Base-by-base conservation (phyloP, 1,140 invertebrate genomes). In the Grapholita molesta region DNA sequence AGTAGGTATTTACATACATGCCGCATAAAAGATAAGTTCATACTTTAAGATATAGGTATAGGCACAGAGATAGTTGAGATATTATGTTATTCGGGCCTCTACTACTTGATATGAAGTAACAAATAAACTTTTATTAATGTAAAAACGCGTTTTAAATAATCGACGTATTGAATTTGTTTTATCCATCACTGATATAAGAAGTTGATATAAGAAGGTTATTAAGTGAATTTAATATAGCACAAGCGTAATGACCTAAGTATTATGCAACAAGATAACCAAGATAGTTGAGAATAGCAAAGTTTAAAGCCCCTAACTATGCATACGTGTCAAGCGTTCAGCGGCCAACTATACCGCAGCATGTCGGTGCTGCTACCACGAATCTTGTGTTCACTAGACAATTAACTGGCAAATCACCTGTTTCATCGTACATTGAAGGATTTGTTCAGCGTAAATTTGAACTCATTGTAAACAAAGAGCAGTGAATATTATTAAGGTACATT, bases 301-400 rank as follows among this genome's bases (percentile, higher is more conserved):
- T 61, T 28, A 61, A 61, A 61, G 23, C n/a, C 25, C 12, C 25
- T 1, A 28, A 61, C 55, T 25, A 61, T 28, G 55, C 55, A 28
- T 61, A 61, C 55, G 55, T 61, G 55, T 28, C 55, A 61, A 57
- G 55, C 55, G 25, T 61, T 28, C 55, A 61, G 24, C 55, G 12
- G 9, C 11, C 11, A 48, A 61, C 55, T 15, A 55, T 25, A 61
- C 24, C 55, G 25, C 24, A 28, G 24, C 25, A n/a, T 61, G 55
- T 61, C 25, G 5, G 12, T 28, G 24, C 55, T 8, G 11, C 12
- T 15, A 61, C 55, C 25, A 28, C 25, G 12, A 28, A 61, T 5
- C 5, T 12, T n/a, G 55, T 4, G 25, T 15, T 12, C 28, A 30
- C 55, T 12, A n/a, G 35, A 38, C 28, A 15, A 6, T 28, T 7